Conservation (phyloP, 92 coral and sea anemone genomes). For the Epizoanthus scotinus region DNA sequence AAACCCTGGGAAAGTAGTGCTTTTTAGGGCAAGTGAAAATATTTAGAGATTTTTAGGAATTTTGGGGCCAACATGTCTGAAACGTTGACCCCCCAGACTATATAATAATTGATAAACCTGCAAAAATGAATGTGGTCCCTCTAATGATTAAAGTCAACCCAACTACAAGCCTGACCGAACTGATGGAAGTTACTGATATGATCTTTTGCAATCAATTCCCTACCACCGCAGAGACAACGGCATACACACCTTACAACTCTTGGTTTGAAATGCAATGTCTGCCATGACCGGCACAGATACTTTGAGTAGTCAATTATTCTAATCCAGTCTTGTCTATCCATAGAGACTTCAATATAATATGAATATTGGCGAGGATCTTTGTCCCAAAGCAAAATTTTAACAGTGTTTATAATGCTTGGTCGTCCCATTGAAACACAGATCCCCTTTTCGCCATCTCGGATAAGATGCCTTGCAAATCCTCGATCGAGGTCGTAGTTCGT, state of each 20-base stretch:
- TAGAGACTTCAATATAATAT: slow-evolving; percentile 89
- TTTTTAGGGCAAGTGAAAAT: too few species aligned
- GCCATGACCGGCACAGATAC: slow-evolving; percentile 92
- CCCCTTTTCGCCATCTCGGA: slow-evolving; percentile 88
- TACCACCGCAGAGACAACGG: neutral
- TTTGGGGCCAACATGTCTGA: too few species aligned
- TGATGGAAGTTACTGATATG: neutral
- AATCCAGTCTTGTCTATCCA: slow-evolving; percentile 94
- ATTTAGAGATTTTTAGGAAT: too few species aligned
- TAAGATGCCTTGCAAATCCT: slow-evolving; percentile 90
- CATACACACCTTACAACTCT: slow-evolving; percentile 86
- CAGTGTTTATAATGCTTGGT: slow-evolving; percentile 90
- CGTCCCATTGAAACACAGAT: slow-evolving; percentile 85
- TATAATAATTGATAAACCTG: too few species aligned
- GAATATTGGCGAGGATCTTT: slow-evolving; percentile 89
- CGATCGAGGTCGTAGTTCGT: slow-evolving; percentile 88
- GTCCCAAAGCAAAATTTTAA: slow-evolving; percentile 87
- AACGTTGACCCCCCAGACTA: too few species aligned
- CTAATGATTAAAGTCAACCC: too few species aligned
- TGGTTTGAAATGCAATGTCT: slow-evolving; percentile 82
- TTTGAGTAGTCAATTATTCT: slow-evolving; percentile 89
- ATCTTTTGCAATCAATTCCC: neutral
- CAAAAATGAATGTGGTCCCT: too few species aligned
- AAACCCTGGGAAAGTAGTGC: too few species aligned
- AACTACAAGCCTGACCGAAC: too few species aligned